These are phyloP conservation scores for Drosophila watanabei DNA, from an alignment of 1,140 invertebrate species.

Conservation along the genomic window DNA sequence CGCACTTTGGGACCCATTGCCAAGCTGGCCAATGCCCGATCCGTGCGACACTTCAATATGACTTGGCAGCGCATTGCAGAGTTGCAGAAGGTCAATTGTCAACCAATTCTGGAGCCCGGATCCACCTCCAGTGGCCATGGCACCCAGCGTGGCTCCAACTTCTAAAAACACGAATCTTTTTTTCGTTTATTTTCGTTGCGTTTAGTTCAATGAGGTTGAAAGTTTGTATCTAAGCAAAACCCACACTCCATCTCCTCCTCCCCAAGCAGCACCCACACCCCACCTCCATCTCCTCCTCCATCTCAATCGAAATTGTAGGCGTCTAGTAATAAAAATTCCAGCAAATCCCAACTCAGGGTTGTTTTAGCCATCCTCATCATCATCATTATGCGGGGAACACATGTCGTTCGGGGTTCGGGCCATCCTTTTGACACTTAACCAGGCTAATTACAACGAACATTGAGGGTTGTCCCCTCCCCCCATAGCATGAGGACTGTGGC, in stretches of 20 bases:
- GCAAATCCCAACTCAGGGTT: conserved; percentile 43
- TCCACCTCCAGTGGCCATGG: conserved; percentile 28
- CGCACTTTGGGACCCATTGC: conserved; percentile 81
- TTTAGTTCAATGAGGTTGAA: conserved; percentile 20
- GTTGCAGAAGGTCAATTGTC: conserved; percentile 66
- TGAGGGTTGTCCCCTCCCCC: conserved; percentile 30
- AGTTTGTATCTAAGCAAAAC: conserved; percentile 2
- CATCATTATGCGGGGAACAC: conserved; percentile 66
- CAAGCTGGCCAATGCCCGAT: conserved; percentile 75
- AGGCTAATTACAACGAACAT: conserved; percentile 51
- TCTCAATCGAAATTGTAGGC: conserved; percentile 32
- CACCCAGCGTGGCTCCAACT: conserved; percentile 51
- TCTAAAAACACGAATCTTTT: not conserved
- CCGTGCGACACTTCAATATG: conserved; percentile 67
- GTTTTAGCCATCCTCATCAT: conserved; percentile 55
- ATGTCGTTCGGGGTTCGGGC: conserved; percentile 43
- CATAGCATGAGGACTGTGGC: conserved; percentile 15
- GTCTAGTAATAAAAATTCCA: conserved; percentile 52
- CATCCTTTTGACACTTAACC: conserved; percentile 80
- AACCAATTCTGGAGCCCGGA: conserved; percentile 42
- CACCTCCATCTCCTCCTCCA: not conserved
- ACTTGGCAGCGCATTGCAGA: conserved; percentile 79
- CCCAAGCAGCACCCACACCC: not conserved
- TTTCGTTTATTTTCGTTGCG: conserved; percentile 17
- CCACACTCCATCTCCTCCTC: not conserved